Percentiles rank a stretch among this genome's conserved stretches.
Conservation (phyloP, 2,797 vertebrate species). For the Urophycis tenuis region DNA sequence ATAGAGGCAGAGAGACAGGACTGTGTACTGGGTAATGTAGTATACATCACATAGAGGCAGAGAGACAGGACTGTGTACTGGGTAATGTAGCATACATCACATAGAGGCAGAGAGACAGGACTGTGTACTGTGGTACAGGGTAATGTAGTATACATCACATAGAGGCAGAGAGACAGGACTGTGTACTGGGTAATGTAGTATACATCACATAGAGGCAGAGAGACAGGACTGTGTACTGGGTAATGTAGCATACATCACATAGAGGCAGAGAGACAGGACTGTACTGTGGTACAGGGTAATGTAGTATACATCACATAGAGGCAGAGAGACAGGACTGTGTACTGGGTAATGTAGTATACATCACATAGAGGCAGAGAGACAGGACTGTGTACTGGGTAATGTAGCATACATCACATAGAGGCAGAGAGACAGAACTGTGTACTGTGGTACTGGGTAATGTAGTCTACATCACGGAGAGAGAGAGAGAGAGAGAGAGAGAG, state of each 20-base stretch:
- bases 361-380: not conserved
- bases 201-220: slow-evolving; percentile 38
- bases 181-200: not conserved
- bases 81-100: slow-evolving; percentile 41
- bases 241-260: slow-evolving; percentile 5
- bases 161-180: slow-evolving; percentile 52
- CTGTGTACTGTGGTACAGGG: slow-evolving; percentile 34
- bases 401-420: not conserved
- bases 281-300: too few relatives aligned
- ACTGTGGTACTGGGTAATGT: not conserved
- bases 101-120: slow-evolving; percentile 48
- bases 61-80: slow-evolving; percentile 45
- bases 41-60: slow-evolving; percentile 50
- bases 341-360: not conserved
- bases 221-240: slow-evolving; percentile 17
- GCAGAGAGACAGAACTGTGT: not conserved
- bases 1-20: slow-evolving; percentile 54
- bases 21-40: not conserved
- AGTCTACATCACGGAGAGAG: not conserved
- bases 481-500: slow-evolving; percentile 1
- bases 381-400: slow-evolving; percentile 9
- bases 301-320: too few relatives aligned
- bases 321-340: too few relatives aligned
- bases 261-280: not conserved
- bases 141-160: slow-evolving; percentile 44